Conservation (phyloP, 2,113 vertebrate genomes). For the Calidris pugnax region DNA sequence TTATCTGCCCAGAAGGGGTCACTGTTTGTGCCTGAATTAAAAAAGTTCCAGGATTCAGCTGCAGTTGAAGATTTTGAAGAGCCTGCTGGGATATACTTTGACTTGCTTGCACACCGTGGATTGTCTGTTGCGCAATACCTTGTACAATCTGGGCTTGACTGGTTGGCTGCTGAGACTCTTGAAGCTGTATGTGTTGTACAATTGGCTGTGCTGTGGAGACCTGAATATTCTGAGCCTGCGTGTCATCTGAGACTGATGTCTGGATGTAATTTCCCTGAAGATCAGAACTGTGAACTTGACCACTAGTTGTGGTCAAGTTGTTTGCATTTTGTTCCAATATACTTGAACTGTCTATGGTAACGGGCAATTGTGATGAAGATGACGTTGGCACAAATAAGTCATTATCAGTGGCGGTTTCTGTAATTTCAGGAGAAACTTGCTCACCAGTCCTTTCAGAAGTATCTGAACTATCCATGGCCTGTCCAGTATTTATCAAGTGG, state of each 20-base stretch:
- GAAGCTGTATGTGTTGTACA: conserved; percentile 90
- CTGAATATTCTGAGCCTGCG: conserved; percentile 90
- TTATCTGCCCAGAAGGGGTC: conserved; percentile 96
- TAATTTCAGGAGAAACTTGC: conserved; percentile 89
- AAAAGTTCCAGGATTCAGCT: conserved; percentile 96
- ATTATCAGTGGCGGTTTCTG: conserved; percentile 86
- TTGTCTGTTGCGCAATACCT: conserved; percentile 88
- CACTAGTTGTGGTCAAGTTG: conserved; percentile 79
- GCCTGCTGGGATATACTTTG: conserved; percentile 86
- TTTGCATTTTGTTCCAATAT: conserved; percentile 89
- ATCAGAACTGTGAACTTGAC: conserved; percentile 86
- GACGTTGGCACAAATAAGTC: conserved; percentile 97
- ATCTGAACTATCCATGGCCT: conserved; percentile 87
- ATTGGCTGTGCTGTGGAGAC: conserved; percentile 88
- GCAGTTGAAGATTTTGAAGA: conserved; percentile 94
- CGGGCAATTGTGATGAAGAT: conserved; percentile 89
- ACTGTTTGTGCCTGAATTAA: conserved; percentile 99
- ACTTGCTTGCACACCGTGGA: conserved; percentile 82
- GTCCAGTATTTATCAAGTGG: conserved; percentile 92
- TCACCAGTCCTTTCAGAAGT: conserved; percentile 88
- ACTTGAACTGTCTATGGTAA: conserved; percentile 87
- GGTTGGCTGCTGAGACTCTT: conserved; percentile 89
- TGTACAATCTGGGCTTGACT: conserved; percentile 92
- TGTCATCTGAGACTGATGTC: conserved; percentile 83
- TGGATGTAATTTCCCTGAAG: conserved; percentile 92